Base-by-base conservation (phyloP, 2,113 vertebrate genomes). In the Petroica traversi region DNA sequence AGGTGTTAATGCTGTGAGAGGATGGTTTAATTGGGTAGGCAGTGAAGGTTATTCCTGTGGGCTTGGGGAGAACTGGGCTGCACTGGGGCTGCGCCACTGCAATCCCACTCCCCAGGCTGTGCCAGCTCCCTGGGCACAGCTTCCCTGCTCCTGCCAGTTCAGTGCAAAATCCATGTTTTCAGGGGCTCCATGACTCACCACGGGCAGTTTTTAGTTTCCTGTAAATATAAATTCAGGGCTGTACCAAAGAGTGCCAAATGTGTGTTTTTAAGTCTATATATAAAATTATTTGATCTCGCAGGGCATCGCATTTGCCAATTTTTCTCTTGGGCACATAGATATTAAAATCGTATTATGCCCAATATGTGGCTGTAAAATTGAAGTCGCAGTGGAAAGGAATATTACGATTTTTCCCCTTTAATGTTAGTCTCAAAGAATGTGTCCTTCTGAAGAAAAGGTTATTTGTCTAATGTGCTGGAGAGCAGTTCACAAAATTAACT, bases 371-470 rank as follows among this genome's bases (percentile, higher is more conserved):
- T 34, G 31, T 88, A 93, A 93, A 95, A 90, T 92, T 71, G 92
- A 88, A 95, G 67, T 84, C 1, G 3, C 72, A 64, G 26, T 45
- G 82, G 72, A 94, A 95, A 90, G 72, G 59, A 88, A 66, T 83
- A 74, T 88, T 90, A 13, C 43, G 25, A 17, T 67, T 80, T 91
- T 91, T 68, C 26, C 41, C 25, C n/a, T 92, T 96, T 94, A 94
- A 95, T 91, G 77, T 93, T 92, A 54, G 36, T 90, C 46, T 92
- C 64, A 74, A 77, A 80, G 63, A 93, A 73, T 38, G 26, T 55
- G 85, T 86, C 85, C 82, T 95, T 89, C 85, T 59, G 59, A 85
- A 89, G 78, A 77, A 84, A 92, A 93, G 88, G 90, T 83, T 94
- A 62, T 95, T 94, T 94, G 75, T 94, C 74, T 94, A 62, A 89